These are phyloP conservation scores for Pteropus rufus DNA, from an alignment of 2,797 vertebrate genomes.

Conservation along the genomic window DNA sequence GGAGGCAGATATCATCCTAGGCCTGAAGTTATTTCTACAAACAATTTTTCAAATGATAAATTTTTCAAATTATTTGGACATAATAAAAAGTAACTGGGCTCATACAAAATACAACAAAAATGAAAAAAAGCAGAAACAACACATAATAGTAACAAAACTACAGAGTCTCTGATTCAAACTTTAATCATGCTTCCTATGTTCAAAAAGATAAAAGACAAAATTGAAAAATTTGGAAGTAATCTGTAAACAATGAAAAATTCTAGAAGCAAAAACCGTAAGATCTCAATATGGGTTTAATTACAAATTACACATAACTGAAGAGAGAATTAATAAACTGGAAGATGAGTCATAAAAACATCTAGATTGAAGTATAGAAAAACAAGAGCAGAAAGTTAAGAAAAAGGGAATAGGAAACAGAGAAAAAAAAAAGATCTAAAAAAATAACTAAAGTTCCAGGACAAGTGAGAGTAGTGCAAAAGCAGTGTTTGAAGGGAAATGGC, in stretches of 20 bases:
- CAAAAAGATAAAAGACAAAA: background rate
- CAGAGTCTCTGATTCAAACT: background rate
- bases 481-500: background rate
- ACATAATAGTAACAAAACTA: background rate
- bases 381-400: background rate
- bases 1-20: background rate
- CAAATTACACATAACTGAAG: background rate
- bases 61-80: background rate
- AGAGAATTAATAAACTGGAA: background rate
- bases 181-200: conserved; percentile 6
- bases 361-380: background rate
- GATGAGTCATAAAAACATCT: background rate
- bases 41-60: background rate
- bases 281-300: background rate
- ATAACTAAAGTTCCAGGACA: background rate
- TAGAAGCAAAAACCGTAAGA: background rate
- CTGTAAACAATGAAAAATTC: background rate
- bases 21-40: conserved; percentile 1
- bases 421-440: background rate
- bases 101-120: background rate
- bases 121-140: background rate
- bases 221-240: background rate
- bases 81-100: background rate
- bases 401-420: background rate
- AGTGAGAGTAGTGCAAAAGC: background rate